Evolutionary conservation across 2,797 vertebrate species (phyloP).

Genomic region (Eutrigla gurnardus): DNA sequence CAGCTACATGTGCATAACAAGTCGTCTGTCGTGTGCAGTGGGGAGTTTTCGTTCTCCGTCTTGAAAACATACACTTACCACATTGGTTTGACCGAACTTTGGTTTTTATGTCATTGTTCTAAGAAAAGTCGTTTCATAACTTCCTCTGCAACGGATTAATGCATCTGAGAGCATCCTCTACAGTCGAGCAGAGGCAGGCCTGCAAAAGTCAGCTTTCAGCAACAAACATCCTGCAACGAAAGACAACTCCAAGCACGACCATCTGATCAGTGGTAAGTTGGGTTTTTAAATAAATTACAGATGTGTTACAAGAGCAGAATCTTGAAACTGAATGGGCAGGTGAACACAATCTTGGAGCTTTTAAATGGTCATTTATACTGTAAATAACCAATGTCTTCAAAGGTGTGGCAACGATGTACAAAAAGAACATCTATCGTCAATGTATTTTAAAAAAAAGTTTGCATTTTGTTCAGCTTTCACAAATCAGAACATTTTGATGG

Average conservation of each 20-base stretch:
- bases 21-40: background rate
- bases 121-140: background rate
- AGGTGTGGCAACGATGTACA: background rate
- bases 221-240: background rate
- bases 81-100: background rate
- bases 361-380: background rate
- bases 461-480: background rate
- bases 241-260: background rate
- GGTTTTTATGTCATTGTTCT: background rate
- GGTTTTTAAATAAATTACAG: background rate
- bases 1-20: too few relatives aligned
- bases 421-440: too few relatives aligned
- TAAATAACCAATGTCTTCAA: background rate
- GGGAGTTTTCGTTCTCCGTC: background rate
- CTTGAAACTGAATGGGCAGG: background rate
- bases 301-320: background rate
- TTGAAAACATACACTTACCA: background rate
- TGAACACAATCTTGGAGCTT: background rate
- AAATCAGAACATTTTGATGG: background rate
- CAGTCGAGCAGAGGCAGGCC: background rate
- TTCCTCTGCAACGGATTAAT: background rate
- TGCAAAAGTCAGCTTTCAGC: background rate
- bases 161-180: background rate
- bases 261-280: slow-evolving; percentile 36
- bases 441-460: background rate